Percentiles rank a stretch among this genome's conserved stretches.
These are phyloP conservation scores for Hipparchia sbordonii DNA, from an alignment of 2,888 invertebrate genomes.

Conservation along the genomic window DNA sequence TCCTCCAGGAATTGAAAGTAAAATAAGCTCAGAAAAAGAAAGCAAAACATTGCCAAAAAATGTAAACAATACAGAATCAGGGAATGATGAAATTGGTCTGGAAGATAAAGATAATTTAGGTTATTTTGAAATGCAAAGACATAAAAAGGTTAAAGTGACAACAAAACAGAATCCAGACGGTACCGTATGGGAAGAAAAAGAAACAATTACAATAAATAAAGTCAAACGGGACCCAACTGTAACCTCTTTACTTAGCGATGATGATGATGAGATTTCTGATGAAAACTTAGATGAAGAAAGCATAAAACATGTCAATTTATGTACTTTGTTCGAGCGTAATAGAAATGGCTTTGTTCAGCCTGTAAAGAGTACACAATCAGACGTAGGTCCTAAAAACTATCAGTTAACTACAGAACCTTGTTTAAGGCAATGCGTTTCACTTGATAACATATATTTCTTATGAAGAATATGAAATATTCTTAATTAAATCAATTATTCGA, in stretches of 20 bases:
- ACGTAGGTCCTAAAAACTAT: conserved; percentile 26
- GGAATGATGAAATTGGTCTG: not conserved
- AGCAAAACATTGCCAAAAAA: not conserved
- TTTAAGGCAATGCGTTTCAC: conserved; percentile 41
- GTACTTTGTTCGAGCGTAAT: conserved; percentile 33
- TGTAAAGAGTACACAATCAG: conserved; percentile 40
- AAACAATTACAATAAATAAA: conserved; percentile 47
- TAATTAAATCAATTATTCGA: not conserved
- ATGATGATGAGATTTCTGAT: conserved; percentile 41
- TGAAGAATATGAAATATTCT: not conserved
- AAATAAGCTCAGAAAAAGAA: no score
- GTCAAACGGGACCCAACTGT: conserved; percentile 46
- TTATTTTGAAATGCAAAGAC: conserved; percentile 50
- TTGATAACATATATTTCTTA: conserved; percentile 10
- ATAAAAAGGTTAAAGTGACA: conserved; percentile 50
- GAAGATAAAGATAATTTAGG: conserved; percentile 42
- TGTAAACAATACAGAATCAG: not conserved
- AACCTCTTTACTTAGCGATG: conserved; percentile 39
- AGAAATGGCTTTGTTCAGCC: conserved; percentile 36
- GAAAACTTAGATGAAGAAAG: conserved; percentile 38
- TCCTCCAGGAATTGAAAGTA: no score
- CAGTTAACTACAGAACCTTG: conserved; percentile 21
- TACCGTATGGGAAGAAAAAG: conserved; percentile 50
- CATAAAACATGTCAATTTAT: conserved; percentile 38
- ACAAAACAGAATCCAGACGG: conserved; percentile 51